These are phyloP conservation scores for Tragelaphus strepsiceros DNA, from an alignment of 2,113 vertebrate species.

Conservation along the genomic window DNA sequence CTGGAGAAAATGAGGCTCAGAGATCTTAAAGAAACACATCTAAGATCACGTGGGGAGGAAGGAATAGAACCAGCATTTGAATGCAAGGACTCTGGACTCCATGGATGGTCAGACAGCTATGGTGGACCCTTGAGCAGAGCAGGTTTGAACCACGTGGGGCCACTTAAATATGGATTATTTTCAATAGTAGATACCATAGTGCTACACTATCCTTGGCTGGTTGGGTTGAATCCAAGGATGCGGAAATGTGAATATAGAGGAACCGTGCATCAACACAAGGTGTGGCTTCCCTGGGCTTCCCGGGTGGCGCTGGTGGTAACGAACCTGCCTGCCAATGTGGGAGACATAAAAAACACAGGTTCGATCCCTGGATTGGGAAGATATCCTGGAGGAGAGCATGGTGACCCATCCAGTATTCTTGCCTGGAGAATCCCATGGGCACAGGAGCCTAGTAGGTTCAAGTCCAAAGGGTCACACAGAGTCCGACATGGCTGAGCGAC, in stretches of 20 bases:
- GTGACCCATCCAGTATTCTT: neutral
- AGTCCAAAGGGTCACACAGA: neutral
- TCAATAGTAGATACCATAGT: neutral
- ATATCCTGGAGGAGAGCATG: neutral
- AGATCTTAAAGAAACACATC: neutral
- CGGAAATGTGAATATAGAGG: neutral
- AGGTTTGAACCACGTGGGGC: neutral
- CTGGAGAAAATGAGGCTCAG: neutral
- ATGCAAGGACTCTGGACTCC: neutral
- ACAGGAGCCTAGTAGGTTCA: neutral
- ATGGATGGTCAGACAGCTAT: neutral
- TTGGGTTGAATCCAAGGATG: neutral
- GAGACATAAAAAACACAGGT: neutral
- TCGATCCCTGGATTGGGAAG: neutral
- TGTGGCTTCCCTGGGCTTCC: neutral
- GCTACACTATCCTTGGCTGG: neutral
- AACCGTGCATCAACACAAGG: neutral
- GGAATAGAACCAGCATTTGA: neutral
- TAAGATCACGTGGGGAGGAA: neutral
- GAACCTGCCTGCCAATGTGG: neutral
- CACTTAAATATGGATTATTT: neutral
- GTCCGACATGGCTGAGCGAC: neutral
- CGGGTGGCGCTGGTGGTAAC: accelerated
- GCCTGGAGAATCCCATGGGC: neutral
- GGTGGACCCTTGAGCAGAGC: neutral